Evolutionary conservation across 30 jellyfish, hydroid and myxozoan species (phyloP), one percentile per base, ranked within the genome.

Genomic region (Cassiopea xamachana): DNA sequence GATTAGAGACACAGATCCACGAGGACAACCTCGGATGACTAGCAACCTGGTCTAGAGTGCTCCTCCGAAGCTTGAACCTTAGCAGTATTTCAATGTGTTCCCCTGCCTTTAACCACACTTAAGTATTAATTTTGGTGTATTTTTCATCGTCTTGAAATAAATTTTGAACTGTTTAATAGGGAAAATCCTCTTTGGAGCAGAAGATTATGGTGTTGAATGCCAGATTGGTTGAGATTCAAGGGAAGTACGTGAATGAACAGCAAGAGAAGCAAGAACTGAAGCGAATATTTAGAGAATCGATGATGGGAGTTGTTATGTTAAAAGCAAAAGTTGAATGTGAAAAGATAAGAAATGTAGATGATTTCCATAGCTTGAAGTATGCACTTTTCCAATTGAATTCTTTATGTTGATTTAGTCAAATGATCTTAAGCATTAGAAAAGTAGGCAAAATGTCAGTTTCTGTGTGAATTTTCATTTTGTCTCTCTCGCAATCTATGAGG

Each of bases 241-340:
- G 90, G 14, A 88, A 79, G 51, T 88, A 88, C 51, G 95, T 88
- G 71, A 88, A 88, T 55, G 95, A 88, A 67, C 95, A 88, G 60
- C 95, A 88, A 61, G 95, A 88, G 18, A 88, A 88, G 44, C 95
- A 88, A 80, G 95, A 88, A 48, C 70, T 88, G 87, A 80, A 82
- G 77, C 50, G 95, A 73, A 72, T 88, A 16, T 88, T 88, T 81
- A 67, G 95, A 55, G 95, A 88, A 46, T 88, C 95, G 75, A 88
- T 88, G 44, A 71, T 88, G 62, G 95, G 95, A 88, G 90, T 88
- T 50, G 95, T 79, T 13, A 88, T 77, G 72, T 59, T 88, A 58
- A 88, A 88, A 79, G 95, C 95, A 58, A 88, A 88, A 78, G 90
- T 88, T 69, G 95, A 88, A 88, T 88, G 95, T 62, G 95, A 88